These are phyloP conservation scores for Tipula confusa DNA, from an alignment of 2,888 invertebrate genomes.

Conservation along the genomic window DNA sequence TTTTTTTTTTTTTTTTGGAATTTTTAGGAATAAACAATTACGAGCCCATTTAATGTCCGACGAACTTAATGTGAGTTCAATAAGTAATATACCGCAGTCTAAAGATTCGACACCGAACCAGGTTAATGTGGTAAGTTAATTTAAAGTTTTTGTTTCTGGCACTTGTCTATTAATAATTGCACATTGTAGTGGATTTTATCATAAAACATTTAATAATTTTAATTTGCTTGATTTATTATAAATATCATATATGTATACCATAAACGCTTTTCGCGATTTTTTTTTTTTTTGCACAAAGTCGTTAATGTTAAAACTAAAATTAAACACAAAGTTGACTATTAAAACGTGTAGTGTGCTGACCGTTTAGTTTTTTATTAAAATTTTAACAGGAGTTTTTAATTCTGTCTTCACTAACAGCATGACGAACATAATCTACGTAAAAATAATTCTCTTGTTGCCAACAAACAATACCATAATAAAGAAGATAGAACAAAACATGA, in stretches of 20 bases:
- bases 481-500: neutral
- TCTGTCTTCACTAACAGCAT: slow-evolving; percentile 39
- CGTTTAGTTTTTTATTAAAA: neutral
- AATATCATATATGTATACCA: neutral
- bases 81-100: slow-evolving; percentile 43
- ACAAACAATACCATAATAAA: neutral
- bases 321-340: neutral
- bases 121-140: slow-evolving; percentile 46
- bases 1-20: too few relatives aligned
- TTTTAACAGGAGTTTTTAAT: slow-evolving; percentile 34
- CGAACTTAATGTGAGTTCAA: slow-evolving; percentile 55
- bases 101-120: slow-evolving; percentile 43
- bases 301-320: neutral
- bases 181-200: neutral
- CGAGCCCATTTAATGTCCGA: slow-evolving; percentile 69
- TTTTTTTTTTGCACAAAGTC: neutral
- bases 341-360: too few relatives aligned
- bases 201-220: slow-evolving; percentile 16
- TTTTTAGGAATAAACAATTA: slow-evolving; percentile 65
- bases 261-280: neutral
- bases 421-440: neutral
- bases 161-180: neutral
- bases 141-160: neutral
- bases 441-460: neutral
- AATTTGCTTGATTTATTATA: slow-evolving; percentile 21